Conservation (phyloP, 1,140 invertebrate species). For the Nasonia vitripennis region DNA sequence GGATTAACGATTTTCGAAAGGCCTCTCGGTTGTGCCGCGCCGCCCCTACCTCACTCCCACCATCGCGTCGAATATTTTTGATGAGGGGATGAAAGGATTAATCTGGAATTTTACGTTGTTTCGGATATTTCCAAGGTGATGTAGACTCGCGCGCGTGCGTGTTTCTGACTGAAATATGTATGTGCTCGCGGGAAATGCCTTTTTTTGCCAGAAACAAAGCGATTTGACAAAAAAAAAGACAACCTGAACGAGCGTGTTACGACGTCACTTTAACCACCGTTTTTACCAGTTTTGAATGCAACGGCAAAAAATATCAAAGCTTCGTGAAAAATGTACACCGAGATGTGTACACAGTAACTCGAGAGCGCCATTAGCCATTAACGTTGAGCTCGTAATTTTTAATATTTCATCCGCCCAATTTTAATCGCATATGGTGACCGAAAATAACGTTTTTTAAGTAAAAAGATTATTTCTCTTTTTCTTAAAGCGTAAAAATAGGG, state of each 20-base stretch:
- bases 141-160: background rate
- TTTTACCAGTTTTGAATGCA: background rate
- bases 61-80: constrained; percentile 19
- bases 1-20: constrained; percentile 47
- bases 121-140: background rate
- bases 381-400: too few species aligned
- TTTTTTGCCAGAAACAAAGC: background rate
- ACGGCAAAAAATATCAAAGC: background rate
- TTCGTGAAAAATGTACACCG: too few species aligned
- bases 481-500: too few species aligned
- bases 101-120: constrained; percentile 21
- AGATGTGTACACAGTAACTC: too few species aligned
- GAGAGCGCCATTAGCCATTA: too few species aligned
- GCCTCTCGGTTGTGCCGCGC: background rate
- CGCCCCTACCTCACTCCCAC: background rate
- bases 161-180: background rate
- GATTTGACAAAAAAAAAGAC: background rate
- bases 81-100: constrained; percentile 21
- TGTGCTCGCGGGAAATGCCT: background rate
- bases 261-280: background rate
- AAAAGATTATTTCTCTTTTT: too few species aligned
- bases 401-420: too few species aligned
- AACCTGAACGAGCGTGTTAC: background rate
- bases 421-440: too few species aligned
- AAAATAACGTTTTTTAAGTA: too few species aligned